phyloP scores from a whole-genome alignment of 2,888 invertebrate species.

The Capitulum mitella region DNA sequence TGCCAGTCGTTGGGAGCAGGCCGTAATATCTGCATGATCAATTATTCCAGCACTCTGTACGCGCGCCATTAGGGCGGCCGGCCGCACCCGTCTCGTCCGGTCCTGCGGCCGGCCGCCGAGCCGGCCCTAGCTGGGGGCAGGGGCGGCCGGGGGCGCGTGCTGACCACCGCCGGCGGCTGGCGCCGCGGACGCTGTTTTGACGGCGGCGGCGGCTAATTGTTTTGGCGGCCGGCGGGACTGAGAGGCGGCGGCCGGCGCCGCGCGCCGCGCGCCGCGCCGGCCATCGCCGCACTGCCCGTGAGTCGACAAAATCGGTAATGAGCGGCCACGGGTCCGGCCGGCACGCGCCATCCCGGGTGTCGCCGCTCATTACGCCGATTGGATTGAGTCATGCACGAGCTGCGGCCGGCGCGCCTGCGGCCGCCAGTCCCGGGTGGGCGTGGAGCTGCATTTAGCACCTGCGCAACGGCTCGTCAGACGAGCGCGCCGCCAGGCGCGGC shows the following conservation, averaged over 20 bases:
- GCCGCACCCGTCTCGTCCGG: no score
- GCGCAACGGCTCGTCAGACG: no score
- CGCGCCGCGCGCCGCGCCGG: not conserved
- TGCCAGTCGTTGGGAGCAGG: not conserved
- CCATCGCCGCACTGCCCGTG: not conserved
- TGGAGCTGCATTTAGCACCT: no score
- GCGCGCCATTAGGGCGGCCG: no score
- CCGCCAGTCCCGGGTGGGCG: no score
- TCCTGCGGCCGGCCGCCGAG: no score
- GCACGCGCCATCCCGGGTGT: not conserved
- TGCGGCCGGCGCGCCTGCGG: no score
- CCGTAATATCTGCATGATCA: not conserved
- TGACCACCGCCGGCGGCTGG: no score
- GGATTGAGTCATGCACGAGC: not conserved
- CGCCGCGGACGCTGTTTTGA: not conserved
- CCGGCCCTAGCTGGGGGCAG: no score
- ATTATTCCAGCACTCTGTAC: no score
- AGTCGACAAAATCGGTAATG: not conserved
- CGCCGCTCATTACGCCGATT: not conserved
- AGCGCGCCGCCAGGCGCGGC: no score
- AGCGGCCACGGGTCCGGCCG: not conserved
- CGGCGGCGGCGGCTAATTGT: constrained; percentile 1
- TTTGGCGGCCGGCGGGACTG: not conserved
- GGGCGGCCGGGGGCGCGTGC: no score
- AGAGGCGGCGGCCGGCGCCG: not conserved